These are phyloP conservation scores for Echinops telfairi DNA, from an alignment of 2,113 vertebrate species.

Conservation along the genomic window DNA sequence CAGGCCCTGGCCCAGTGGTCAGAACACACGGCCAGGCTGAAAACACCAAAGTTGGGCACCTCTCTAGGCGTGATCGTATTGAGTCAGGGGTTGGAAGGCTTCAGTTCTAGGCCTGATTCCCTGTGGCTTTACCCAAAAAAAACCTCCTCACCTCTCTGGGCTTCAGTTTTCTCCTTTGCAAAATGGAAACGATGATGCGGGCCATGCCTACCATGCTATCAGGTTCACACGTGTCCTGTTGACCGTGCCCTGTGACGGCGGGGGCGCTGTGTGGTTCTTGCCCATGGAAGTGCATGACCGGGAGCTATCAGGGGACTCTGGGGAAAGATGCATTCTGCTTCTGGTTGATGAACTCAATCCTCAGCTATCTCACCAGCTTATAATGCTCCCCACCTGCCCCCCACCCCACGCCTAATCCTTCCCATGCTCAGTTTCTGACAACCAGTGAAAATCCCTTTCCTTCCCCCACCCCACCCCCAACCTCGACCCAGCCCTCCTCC, in stretches of 20 bases:
- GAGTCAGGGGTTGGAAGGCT: background rate
- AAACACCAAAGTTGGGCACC: rapidly evolving
- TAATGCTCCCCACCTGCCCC: background rate
- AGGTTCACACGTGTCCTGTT: background rate
- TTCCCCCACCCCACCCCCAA: background rate
- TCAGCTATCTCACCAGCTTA: background rate
- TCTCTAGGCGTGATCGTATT: background rate
- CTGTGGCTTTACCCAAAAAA: background rate
- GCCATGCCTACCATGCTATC: background rate
- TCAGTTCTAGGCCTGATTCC: background rate
- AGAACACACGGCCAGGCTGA: background rate
- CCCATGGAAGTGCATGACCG: background rate
- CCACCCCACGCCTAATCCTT: background rate
- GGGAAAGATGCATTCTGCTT: background rate
- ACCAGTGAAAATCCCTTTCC: constrained; percentile 42
- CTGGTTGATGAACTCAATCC: background rate
- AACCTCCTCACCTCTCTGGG: background rate
- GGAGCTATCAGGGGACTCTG: background rate
- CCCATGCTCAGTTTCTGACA: constrained; percentile 18
- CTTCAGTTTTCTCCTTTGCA: background rate
- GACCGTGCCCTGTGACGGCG: background rate
- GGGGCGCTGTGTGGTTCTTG: background rate
- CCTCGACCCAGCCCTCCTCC: constrained; percentile 31
- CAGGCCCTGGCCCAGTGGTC: background rate
- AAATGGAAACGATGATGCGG: background rate